A percentile compares a stretch with the other conserved stretches of the same genome.
Conservation (phyloP, 2,888 invertebrate species). For the Nephrotoma guestfalica region DNA sequence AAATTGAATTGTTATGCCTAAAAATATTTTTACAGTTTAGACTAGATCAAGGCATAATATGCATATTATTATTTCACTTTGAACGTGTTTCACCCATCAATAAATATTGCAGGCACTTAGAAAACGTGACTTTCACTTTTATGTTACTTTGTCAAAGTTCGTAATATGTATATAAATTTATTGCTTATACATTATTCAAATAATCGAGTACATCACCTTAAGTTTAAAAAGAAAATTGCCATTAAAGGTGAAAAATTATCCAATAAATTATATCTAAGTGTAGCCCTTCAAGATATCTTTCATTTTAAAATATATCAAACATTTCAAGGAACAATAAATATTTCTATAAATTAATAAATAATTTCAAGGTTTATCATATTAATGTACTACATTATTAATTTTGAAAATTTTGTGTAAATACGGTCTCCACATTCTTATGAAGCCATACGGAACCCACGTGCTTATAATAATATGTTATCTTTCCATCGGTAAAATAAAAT, state of each 20-base stretch:
- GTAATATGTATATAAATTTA: background rate
- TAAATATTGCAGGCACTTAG: background rate
- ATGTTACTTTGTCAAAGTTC: background rate
- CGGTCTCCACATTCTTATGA: background rate
- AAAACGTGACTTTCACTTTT: background rate
- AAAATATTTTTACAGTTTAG: background rate
- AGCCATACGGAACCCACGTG: background rate
- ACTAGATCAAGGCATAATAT: background rate
- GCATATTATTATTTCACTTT: background rate
- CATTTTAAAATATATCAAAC: background rate
- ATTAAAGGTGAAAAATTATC: background rate
- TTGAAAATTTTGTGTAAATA: background rate
- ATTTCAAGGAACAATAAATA: background rate
- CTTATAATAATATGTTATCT: background rate
- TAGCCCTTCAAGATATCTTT: background rate
- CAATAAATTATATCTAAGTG: background rate
- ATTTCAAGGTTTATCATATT: background rate
- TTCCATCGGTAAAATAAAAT: background rate
- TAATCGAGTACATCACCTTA: background rate
- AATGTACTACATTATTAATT: background rate
- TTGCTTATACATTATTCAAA: background rate
- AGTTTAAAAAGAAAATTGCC: background rate
- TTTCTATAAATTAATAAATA: background rate
- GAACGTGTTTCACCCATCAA: background rate
- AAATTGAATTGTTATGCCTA: background rate